Conservation (phyloP, 2,797 vertebrate species). For the Mormyrops attenuatus region DNA sequence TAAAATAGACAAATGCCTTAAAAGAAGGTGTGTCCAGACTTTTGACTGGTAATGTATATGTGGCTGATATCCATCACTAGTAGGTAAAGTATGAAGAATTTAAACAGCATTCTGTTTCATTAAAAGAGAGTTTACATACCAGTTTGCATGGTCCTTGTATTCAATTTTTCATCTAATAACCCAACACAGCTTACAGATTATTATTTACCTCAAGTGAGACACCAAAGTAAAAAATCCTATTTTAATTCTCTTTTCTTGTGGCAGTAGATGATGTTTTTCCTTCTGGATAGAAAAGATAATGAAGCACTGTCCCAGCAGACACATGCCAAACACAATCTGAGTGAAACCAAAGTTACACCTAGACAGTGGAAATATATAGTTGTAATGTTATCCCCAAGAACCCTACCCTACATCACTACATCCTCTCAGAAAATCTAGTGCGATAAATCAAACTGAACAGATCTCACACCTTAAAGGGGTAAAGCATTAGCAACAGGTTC, state of each 20-base stretch:
- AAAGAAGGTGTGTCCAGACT: not conserved
- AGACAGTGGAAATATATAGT: not conserved
- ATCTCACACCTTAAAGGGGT: slow-evolving; percentile 3
- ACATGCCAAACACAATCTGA: not conserved
- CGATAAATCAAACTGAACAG: slow-evolving; percentile 8
- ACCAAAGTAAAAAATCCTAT: not conserved
- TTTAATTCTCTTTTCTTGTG: not conserved
- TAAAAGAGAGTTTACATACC: not conserved
- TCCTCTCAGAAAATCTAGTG: slow-evolving; percentile 3
- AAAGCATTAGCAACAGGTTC: not conserved
- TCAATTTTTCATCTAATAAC: not conserved
- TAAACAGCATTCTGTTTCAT: not conserved
- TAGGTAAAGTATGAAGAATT: not conserved
- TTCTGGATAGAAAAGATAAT: not conserved
- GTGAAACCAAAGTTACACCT: not conserved
- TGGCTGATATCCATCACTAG: not conserved
- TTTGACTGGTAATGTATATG: not conserved
- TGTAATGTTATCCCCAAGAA: not conserved
- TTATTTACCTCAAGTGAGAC: not conserved
- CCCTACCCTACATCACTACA: not conserved
- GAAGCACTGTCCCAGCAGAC: slow-evolving; percentile 3
- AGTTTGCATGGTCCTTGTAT: not conserved
- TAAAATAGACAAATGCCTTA: not conserved
- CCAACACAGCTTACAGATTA: not conserved
- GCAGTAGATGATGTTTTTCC: not conserved